Evolutionary conservation across 2,888 invertebrate species (phyloP).

Genomic region (Leptinotarsa juncta): DNA sequence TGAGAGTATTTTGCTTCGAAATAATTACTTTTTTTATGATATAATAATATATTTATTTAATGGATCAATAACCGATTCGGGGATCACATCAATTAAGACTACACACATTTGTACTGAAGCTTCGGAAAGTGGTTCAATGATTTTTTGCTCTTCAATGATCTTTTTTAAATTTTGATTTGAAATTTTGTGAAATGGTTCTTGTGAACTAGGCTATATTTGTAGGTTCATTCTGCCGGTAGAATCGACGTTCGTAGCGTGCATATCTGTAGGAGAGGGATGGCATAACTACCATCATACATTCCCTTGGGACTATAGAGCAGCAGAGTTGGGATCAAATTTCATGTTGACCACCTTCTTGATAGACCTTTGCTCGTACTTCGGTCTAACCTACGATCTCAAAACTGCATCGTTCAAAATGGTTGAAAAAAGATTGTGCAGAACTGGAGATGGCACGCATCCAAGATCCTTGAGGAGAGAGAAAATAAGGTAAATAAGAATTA

Average conservation of each 20-base stretch:
- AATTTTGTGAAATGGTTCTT: no score
- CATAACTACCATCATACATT: constrained; percentile 85
- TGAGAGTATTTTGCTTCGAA: no score
- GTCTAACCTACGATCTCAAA: constrained; percentile 75
- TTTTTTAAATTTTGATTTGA: no score
- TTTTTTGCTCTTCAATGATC: no score
- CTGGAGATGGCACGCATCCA: constrained; percentile 72
- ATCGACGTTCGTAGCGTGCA: constrained; percentile 72
- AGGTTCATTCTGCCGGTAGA: constrained; percentile 74
- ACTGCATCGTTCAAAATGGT: constrained; percentile 66
- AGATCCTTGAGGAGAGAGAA: constrained; percentile 51
- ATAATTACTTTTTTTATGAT: no score
- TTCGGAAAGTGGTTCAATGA: no score
- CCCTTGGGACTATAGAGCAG: constrained; percentile 75
- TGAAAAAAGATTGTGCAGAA: constrained; percentile 69
- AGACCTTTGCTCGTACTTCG: constrained; percentile 71
- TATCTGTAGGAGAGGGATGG: constrained; percentile 77
- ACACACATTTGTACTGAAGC: no score
- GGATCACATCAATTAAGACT: no score
- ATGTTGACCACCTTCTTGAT: constrained; percentile 75
- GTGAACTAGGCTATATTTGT: constrained; percentile 45
- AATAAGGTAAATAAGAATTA: not conserved
- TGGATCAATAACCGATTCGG: no score
- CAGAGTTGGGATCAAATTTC: constrained; percentile 66
- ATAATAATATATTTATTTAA: no score